phyloP scores from a whole-genome alignment of 2,797 vertebrate species.

The Ctenochaetus hawaiiensis region DNA sequence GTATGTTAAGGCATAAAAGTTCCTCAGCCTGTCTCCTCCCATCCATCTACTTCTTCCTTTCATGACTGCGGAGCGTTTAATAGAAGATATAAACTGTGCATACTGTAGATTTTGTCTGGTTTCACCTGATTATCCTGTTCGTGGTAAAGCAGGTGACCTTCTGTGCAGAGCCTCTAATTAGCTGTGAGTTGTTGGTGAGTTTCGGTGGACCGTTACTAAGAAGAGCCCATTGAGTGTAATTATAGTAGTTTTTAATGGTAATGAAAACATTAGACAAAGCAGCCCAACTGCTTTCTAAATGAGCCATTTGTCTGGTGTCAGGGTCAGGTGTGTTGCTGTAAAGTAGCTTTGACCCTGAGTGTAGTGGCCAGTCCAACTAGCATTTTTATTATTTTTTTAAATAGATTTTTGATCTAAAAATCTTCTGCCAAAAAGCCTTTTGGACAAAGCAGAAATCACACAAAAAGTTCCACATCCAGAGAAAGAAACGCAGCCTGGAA shows the following conservation, averaged over 20 bases:
- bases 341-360: conserved; percentile 12
- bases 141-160: background rate
- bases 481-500: background rate
- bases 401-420: background rate
- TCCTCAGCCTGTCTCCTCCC: conserved; percentile 34
- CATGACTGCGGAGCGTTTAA: conserved; percentile 21
- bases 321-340: conserved; percentile 37
- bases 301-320: conserved; percentile 38
- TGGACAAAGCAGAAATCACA: conserved; percentile 4
- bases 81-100: background rate
- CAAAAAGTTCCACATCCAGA: background rate
- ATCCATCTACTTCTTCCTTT: conserved; percentile 28
- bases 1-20: conserved; percentile 23
- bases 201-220: conserved; percentile 38
- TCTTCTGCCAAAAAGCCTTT: conserved; percentile 22
- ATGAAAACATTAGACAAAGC: conserved; percentile 33
- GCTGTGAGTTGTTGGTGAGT: conserved; percentile 31
- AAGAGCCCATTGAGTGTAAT: conserved; percentile 30
- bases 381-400: background rate
- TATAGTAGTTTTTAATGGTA: conserved; percentile 47
- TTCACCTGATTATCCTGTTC: conserved; percentile 13
- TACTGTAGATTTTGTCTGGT: background rate
- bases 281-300: conserved; percentile 29
- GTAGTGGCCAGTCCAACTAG: background rate
- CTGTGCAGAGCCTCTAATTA: conserved; percentile 34